Base-by-base conservation (phyloP, 2,888 invertebrate species). In the Chymomyza fuscimana region DNA sequence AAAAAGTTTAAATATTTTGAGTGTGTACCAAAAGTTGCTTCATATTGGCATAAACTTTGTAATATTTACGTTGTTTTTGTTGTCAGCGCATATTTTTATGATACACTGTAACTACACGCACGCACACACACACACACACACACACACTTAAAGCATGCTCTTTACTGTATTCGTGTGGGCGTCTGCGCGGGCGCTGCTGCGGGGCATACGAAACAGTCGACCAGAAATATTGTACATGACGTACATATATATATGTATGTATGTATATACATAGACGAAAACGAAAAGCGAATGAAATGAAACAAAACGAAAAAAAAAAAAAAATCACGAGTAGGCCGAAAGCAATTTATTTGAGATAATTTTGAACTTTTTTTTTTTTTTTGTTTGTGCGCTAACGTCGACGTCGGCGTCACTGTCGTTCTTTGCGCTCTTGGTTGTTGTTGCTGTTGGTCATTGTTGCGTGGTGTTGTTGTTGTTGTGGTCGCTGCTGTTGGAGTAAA, bases 271-370 rank as follows among this genome's bases (percentile, higher is more conserved):
- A 54, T 54, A 69, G 69, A 72, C 70, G 59, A 72, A 79, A 85
- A 76, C 64, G 65, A 77, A 83, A 60, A 29, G 36, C n/a, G 6
- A 60, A 25, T 5, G 32, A 10, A 12, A 62, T 22, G 22, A 62
- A 46, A n/a, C 22, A 16, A 59, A 74, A 74, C 67, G 66, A 64
- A 73, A 74, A 72, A 63, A 74, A 74, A 40, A 29, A 62, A 46
- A 80, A 80, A 87, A 87, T 87, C 87, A 86, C 83, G 83, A 87
- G 86, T 85, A 85, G 85, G 85, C 87, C 83, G 87, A 87, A 85
- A 87, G 81, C 86, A 87, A 87, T 86, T 87, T 83, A 86, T 86
- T 80, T 78, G 70, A 78, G 78, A 78, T 78, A 78, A 77, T 72
- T 73, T 73, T 54, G 67, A 60, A 69, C 52, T 65, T 63, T 64